These are phyloP conservation scores for Rhopalosiphum maidis DNA, from an alignment of 1,140 invertebrate species.

Conservation along the genomic window DNA sequence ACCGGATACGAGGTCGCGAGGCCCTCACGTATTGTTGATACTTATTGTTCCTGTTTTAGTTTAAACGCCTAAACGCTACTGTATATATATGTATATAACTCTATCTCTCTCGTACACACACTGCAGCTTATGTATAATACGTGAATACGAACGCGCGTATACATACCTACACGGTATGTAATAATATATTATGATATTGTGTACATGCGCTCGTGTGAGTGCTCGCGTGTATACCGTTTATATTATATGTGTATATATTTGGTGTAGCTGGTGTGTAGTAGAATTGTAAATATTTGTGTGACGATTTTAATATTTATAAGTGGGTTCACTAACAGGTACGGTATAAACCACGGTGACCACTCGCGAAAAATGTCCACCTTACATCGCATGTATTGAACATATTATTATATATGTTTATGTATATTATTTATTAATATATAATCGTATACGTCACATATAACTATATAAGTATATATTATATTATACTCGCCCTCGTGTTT, in stretches of 20 bases:
- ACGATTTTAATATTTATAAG: neutral
- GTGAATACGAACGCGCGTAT: neutral
- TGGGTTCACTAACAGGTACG: neutral
- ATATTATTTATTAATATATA: neutral
- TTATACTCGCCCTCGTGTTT: neutral
- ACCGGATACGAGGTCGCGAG: conserved; percentile 55
- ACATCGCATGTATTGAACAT: neutral
- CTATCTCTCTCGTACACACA: too few species aligned
- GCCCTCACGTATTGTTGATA: conserved; percentile 37
- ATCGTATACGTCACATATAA: too few species aligned
- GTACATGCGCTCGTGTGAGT: neutral
- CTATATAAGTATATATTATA: too few species aligned
- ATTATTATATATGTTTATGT: neutral
- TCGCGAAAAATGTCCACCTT: neutral
- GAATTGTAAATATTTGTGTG: neutral
- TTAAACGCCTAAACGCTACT: conserved; percentile 51
- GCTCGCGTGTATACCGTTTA: neutral
- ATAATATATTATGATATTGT: neutral
- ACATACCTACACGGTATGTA: neutral
- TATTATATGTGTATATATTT: neutral
- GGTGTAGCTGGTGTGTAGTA: neutral
- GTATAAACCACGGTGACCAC: too few species aligned
- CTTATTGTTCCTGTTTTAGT: conserved; percentile 49
- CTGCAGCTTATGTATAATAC: neutral
- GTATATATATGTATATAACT: neutral